Evolutionary conservation across 2,797 vertebrate species (phyloP), one percentile per base, ranked within the genome.

Genomic region (Austrolebias charrua): DNA sequence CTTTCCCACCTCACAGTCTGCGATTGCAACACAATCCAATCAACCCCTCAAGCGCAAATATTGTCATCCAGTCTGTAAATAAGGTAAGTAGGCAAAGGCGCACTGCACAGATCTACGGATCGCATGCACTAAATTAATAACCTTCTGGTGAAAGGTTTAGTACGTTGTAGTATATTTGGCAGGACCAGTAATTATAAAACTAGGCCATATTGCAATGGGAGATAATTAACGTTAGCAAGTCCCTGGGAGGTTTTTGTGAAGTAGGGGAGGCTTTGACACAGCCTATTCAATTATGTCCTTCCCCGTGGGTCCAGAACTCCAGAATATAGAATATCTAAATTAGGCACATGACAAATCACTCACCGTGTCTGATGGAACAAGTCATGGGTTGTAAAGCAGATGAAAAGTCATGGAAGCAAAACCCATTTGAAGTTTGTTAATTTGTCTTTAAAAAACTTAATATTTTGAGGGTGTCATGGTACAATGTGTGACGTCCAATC

Each of bases 111-210:
- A 68, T 79, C 76, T 58, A 35, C 31, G 16, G 67, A 73, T 83
- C 73, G 60, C 74, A 68, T 29, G 15, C 18, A 18, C 73, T 71
- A 78, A 87, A 90, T 90, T 60, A 86, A 87, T 83, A 88, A 80
- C 60, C 33, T 65, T 88, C 89, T 82, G 71, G 50, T 66, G 87
- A 82, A 86, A 83, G 83, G 56, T 71, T 89, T 82, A 83, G 79
- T 64, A 80, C 80, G 81, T 87, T 81, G 86, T 90, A 88, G 92
- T 91, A 90, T 91, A 92, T 92, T 93, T 91, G 92, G 91, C 84
- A 88, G 83, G 89, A 94, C 90, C 92, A 94, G 93, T 93, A 93
- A 93, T 94, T 93, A 93, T 93, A 91, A 92, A 94, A 93, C 90
- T 93, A 92, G 93, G 92, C 90, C 92, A 93, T 92, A 92, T 90